Evolutionary conservation across 2,888 invertebrate species (phyloP), one percentile per base, ranked within the genome.

Genomic region (Callosobruchus maculatus): DNA sequence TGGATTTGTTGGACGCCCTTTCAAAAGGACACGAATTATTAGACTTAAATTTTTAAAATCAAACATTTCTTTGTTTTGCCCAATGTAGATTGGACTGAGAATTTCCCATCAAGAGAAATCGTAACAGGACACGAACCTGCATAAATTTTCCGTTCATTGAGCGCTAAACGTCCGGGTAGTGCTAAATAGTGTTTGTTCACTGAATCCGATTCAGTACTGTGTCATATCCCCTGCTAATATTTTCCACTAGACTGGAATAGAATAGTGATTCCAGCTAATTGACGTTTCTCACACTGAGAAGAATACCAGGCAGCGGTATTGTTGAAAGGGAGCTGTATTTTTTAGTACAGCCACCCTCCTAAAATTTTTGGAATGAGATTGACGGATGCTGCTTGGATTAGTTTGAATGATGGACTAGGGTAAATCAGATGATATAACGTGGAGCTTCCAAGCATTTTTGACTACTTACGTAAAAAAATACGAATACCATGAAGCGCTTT

Each of bases 141-240:
- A 86, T 86, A 85, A 84, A 85, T 86, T 86, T 86, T 86, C 86
- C 83, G 82, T 82, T 83, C 85, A 84, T 84, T 85, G 85, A 82
- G 82, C 83, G 79, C 83, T 85, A 86, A 86, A 86, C 85, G 82
- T 85, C 83, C 83, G 80, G 85, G 82, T 82, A 82, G 82, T 82
- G 80, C 81, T 80, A 83, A 82, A 82, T 81, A 49, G 9, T 30
- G 30, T 9, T 30, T 83, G 81, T 78, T 84, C 83, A 83, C 77
- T 82, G 83, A 81, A 82, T 83, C 75, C 74, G 70, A 75, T 77
- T 77, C 78, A 75, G 79, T 81, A 80, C 78, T 81, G 81, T n/a
- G n/a, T 79, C 81, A 83, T 81, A 81, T 80, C 79, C 83, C 82
- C 81, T 78, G 74, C 78, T 77, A 77, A 77, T 82, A 82, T 77